Percentiles rank a stretch among this genome's conserved stretches.
These are phyloP conservation scores for Rhodeus uyekii DNA, from an alignment of 2,797 vertebrate species.

Conservation along the genomic window DNA sequence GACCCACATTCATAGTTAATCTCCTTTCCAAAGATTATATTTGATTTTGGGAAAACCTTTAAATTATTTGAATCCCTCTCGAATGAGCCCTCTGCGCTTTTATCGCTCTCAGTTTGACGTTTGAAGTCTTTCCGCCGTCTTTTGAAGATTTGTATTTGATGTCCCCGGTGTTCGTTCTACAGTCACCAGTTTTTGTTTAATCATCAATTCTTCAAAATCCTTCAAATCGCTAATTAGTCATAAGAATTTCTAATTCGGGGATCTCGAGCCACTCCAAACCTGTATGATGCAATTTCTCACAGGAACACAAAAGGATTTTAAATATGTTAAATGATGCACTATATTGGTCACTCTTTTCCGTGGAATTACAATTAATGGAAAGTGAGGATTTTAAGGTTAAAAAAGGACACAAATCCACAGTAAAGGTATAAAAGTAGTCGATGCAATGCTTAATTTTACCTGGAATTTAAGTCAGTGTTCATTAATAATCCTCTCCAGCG, in stretches of 20 bases:
- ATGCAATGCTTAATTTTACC: not conserved
- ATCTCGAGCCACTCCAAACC: not conserved
- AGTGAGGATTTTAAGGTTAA: not conserved
- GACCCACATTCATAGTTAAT: slow-evolving; percentile 37
- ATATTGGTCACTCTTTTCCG: not conserved
- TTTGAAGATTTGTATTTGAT: not conserved
- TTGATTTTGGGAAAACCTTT: slow-evolving; percentile 6
- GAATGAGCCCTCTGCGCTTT: not conserved
- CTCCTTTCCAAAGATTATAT: slow-evolving; percentile 30
- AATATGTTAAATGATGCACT: not conserved
- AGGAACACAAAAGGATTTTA: not conserved
- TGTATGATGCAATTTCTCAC: not conserved
- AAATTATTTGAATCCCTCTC: not conserved
- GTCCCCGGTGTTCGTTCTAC: not conserved
- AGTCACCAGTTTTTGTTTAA: not conserved
- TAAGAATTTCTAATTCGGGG: not conserved
- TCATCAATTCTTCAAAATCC: not conserved
- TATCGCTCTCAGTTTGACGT: not conserved
- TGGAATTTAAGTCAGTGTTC: not conserved
- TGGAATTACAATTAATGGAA: not conserved
- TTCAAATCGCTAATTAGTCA: not conserved
- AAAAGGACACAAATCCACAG: too few relatives aligned
- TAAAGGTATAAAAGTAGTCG: not conserved
- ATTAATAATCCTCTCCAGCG: not conserved
- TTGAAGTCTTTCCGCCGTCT: not conserved